phyloP scores from a whole-genome alignment of 2,888 invertebrate species.

The Chalcis sispes region DNA sequence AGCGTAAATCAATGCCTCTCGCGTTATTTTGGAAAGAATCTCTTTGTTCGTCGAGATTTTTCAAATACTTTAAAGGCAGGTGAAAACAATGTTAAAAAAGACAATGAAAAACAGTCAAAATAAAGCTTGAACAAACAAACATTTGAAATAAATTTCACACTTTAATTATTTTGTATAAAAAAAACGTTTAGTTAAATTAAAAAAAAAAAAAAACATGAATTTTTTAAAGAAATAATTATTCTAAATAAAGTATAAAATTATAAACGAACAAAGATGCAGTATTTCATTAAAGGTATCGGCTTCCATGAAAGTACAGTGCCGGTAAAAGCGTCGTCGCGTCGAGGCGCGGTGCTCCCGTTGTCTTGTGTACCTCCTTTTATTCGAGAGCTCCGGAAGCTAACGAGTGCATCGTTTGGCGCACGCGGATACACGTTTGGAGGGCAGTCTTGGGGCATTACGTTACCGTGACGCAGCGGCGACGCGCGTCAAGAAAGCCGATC shows the following conservation, averaged over 20 bases:
- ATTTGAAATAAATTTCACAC: no score
- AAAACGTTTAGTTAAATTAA: no score
- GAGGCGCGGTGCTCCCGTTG: no score
- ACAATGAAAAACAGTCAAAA: background rate
- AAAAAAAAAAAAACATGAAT: no score
- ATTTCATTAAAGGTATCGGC: no score
- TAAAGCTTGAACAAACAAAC: background rate
- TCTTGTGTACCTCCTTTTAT: background rate
- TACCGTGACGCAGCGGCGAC: slow-evolving; percentile 69
- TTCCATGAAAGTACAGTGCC: no score
- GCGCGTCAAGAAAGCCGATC: slow-evolving; percentile 51
- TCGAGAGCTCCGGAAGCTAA: slow-evolving; percentile 61
- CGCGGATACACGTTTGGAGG: slow-evolving; percentile 68
- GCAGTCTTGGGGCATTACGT: slow-evolving; percentile 73
- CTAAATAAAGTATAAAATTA: no score
- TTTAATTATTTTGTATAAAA: no score
- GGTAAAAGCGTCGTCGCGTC: no score
- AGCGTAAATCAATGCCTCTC: background rate
- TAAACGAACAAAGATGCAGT: no score
- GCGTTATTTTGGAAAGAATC: slow-evolving; percentile 3
- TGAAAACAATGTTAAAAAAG: background rate
- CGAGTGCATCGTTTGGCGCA: slow-evolving; percentile 69
- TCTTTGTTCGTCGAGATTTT: slow-evolving; percentile 19
- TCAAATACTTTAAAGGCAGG: slow-evolving; percentile 7
- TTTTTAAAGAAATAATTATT: no score